Conservation (phyloP, 2,797 vertebrate species). For the Ciconia nigra region DNA sequence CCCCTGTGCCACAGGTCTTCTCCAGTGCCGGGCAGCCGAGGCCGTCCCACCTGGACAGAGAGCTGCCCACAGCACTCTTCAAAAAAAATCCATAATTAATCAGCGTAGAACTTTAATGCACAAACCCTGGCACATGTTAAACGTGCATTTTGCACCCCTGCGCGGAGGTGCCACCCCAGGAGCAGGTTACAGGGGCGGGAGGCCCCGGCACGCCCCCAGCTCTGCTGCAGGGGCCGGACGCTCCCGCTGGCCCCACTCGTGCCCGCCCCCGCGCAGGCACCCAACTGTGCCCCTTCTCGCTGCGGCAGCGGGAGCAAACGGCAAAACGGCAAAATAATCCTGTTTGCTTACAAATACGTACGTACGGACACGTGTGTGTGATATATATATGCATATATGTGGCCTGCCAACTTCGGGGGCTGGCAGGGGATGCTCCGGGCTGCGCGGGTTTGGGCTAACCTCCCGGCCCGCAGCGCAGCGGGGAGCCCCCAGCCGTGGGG, state of each 20-base stretch:
- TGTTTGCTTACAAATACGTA: neutral
- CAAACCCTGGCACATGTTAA: neutral
- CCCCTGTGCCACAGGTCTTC: neutral
- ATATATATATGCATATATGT: rapidly evolving
- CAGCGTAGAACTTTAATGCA: neutral
- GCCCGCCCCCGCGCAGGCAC: neutral
- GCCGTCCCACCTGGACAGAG: neutral
- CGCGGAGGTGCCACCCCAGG: rapidly evolving
- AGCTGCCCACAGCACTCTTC: neutral
- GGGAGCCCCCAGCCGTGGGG: neutral
- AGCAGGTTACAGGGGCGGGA: rapidly evolving
- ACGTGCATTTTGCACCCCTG: rapidly evolving
- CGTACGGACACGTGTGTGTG: rapidly evolving
- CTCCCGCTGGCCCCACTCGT: neutral
- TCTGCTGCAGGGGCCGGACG: neutral
- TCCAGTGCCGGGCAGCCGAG: neutral
- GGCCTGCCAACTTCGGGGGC: neutral
- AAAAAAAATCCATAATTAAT: neutral
- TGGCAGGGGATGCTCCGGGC: neutral
- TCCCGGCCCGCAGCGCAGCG: neutral
- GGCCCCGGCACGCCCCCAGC: neutral
- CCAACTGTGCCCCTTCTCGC: neutral
- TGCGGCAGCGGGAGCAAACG: neutral
- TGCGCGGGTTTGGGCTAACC: neutral
- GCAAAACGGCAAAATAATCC: neutral